phyloP scores from a whole-genome alignment of 1,140 invertebrate genomes.

The Trachelipus rathkii region DNA sequence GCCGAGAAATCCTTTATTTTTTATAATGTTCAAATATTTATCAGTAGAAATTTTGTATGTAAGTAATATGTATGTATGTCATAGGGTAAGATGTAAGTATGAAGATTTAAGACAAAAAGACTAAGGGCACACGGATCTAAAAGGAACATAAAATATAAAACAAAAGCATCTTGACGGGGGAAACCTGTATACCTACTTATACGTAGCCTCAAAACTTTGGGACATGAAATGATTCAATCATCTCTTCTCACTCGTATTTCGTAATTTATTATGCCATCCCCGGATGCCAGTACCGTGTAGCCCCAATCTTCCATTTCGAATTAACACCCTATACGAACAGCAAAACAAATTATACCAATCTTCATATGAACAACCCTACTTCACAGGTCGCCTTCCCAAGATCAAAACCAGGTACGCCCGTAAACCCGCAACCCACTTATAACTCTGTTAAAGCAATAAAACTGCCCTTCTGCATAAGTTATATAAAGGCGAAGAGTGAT shows the following conservation, averaged over 20 bases:
- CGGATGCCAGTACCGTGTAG: conserved; percentile 32
- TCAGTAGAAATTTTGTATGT: too few species aligned
- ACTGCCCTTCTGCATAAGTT: neutral
- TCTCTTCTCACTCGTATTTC: neutral
- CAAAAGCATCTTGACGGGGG: too few species aligned
- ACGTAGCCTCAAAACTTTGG: too few species aligned
- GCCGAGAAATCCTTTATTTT: too few species aligned
- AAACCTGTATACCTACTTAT: too few species aligned
- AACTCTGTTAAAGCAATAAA: neutral
- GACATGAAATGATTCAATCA: neutral
- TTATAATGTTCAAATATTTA: too few species aligned
- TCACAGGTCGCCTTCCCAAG: neutral
- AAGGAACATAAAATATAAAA: too few species aligned
- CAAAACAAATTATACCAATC: conserved; percentile 41
- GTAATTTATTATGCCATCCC: conserved; percentile 26
- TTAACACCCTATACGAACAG: conserved; percentile 40
- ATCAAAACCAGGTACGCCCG: neutral
- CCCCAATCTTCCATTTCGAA: conserved; percentile 41
- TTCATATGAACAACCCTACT: conserved; percentile 31
- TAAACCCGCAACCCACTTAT: neutral
- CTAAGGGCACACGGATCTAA: too few species aligned
- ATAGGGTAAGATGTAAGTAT: too few species aligned
- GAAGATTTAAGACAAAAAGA: too few species aligned
- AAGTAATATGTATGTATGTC: too few species aligned
- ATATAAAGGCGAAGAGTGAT: neutral